Evolutionary conservation across 1,140 invertebrate species (phyloP), one percentile per base, ranked within the genome.

Genomic region (Epicauta chinensis): DNA sequence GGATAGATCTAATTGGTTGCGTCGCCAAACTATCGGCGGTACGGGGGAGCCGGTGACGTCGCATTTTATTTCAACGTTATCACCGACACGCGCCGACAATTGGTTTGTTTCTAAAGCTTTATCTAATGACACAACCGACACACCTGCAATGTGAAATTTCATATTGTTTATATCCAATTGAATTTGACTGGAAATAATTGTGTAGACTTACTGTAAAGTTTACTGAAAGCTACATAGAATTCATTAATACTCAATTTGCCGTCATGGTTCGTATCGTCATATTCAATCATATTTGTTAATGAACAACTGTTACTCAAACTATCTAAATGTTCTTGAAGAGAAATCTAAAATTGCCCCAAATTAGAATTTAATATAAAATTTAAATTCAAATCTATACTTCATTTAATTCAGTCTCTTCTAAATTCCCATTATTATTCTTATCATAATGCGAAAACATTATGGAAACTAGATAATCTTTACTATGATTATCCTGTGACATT

Each of bases 401-500:
- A 16, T 79, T 75, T 29, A 89, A 71, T 69, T 89, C 87, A 23
- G 81, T 78, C 29, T 72, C 72, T 52, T 85, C 81, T 40, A 89
- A 68, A 52, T 77, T 75, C 16, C 82, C 83, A 66, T 87, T 80
- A 58, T 81, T 83, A 67, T 89, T 84, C 50, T 77, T 75, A 67
- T 89, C 86, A 65, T 85, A 87, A 64, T 87, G 86, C 23, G 81
- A 84, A 64, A 88, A 89, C 81, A 89, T 87, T 62, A 86, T 80
- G 53, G 81, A 83, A 34, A 87, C 83, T 13, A 88, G 68, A 61
- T 83, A 87, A 54, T 86, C 83, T 53, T 86, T 86, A 54, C 82
- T 84, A 68, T 80, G 71, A 67, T 74, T 72, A 56, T 78, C 74
- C 49, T 77, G 71, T 0, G 76, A 75, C 77, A 82, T 81, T 39